These are phyloP conservation scores for Erethizon dorsatum DNA, from an alignment of 2,797 vertebrate genomes.

Conservation along the genomic window DNA sequence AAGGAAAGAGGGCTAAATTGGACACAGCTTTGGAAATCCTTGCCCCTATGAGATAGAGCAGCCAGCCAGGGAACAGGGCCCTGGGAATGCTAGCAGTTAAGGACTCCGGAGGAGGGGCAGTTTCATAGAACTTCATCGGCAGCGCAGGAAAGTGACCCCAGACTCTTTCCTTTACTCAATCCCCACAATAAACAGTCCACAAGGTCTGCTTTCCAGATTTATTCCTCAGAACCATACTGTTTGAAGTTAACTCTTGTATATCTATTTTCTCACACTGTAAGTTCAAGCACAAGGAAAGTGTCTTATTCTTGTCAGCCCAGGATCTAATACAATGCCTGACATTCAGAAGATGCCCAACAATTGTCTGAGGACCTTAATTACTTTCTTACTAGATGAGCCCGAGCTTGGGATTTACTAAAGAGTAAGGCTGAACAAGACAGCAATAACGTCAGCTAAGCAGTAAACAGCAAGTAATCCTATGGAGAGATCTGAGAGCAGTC, in stretches of 20 bases:
- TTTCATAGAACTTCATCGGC: neutral
- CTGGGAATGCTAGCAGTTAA: neutral
- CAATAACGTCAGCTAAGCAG: neutral
- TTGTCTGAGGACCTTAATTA: neutral
- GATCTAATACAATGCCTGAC: neutral
- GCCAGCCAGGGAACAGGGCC: neutral
- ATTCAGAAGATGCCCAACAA: slow-evolving; percentile 5
- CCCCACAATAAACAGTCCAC: neutral
- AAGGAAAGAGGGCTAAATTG: neutral
- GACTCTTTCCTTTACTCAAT: neutral
- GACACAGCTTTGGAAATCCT: neutral
- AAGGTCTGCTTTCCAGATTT: neutral
- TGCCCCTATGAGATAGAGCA: neutral
- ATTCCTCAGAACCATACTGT: slow-evolving; percentile 15
- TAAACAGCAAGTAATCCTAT: neutral
- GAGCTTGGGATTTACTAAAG: slow-evolving; percentile 6
- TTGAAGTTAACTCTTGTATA: neutral
- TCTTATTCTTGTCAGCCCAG: neutral
- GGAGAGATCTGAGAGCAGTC: neutral
- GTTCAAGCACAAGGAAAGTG: neutral
- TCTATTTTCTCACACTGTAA: neutral
- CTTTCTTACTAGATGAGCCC: neutral
- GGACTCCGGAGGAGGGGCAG: neutral
- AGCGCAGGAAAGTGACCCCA: neutral
- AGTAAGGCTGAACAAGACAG: neutral